Base-by-base conservation (phyloP, 2,888 invertebrate species). In the Epinotia ramella region DNA sequence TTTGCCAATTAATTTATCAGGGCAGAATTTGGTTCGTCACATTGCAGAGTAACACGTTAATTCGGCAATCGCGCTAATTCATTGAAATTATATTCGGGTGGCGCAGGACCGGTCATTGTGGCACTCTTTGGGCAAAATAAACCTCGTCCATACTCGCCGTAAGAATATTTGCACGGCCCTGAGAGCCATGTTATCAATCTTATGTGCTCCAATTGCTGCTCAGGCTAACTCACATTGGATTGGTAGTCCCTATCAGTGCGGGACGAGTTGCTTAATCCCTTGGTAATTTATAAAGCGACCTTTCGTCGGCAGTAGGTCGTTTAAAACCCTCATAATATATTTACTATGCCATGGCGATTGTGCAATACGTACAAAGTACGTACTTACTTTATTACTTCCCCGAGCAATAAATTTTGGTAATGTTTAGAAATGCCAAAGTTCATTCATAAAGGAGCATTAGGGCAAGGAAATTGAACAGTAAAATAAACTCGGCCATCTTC, bases 261-360 rank as follows among this genome's bases (percentile, higher is more conserved):
- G 73, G 60, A 53, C 59, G 66, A 33, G 40, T 46, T 64, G 28
- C 59, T 49, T 73, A 66, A 73, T 66, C 60, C 66, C 60, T 60
- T 53, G 73, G 49, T 73, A 66, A 66, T 65, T 69, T 69, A 69
- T 69, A 69, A 66, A 65, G 59, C 60, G 66, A 60, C 49, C n/a
- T 73, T 60, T 66, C 66, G 24, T 73, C 40, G 49, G 53, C 49
- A 20, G 24, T 59, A 33, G 73, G 66, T 60, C 40, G 20, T 24
- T 59, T 18, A 11, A 57, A 60, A 46, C 46, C 49, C 44, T 64
- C 44, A 28, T n/a, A n/a, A n/a, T n/a, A n/a, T 73, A 44, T 20
- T 67, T 28, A 56, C 59, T 65, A 64, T 66, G 66, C 49, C 59
- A 66, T 28, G 12, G 24, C 28, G n/a, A 40, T 40, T 24, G 59